Evolutionary conservation across 2,888 invertebrate genomes (phyloP).

Genomic region (Hirtodrosophila cameraria): DNA sequence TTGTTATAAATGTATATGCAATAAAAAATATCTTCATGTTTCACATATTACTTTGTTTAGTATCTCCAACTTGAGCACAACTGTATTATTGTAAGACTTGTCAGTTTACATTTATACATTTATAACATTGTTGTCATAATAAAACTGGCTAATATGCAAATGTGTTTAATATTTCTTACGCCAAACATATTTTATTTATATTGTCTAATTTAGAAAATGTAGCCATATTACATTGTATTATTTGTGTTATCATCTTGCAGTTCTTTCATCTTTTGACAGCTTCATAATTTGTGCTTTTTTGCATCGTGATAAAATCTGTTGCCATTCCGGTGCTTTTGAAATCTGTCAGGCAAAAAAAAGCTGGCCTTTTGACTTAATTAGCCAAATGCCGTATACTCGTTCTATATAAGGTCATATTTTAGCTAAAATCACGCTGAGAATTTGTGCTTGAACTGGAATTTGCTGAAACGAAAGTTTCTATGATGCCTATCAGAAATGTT

Average conservation of each 20-base stretch:
- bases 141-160: too few species aligned
- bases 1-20: too few species aligned
- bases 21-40: too few species aligned
- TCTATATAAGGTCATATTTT: slow-evolving; percentile 64
- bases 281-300: slow-evolving; percentile 1
- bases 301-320: slow-evolving; percentile 24
- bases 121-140: too few species aligned
- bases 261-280: slow-evolving; percentile 4
- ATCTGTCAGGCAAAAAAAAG: slow-evolving; percentile 3
- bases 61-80: too few species aligned
- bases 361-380: slow-evolving; percentile 59
- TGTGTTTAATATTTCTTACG: too few species aligned
- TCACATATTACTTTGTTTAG: too few species aligned
- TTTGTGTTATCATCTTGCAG: not conserved
- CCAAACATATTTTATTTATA: not conserved
- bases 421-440: slow-evolving; percentile 57
- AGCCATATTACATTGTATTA: not conserved
- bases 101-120: too few species aligned
- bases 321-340: slow-evolving; percentile 4
- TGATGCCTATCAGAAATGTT: slow-evolving; percentile 58
- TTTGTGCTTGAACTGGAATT: slow-evolving; percentile 45
- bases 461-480: slow-evolving; percentile 51
- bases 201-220: not conserved
- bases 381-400: slow-evolving; percentile 54
- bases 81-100: too few species aligned